Base-by-base conservation (phyloP, 2,888 invertebrate genomes). In the Melieria picta region DNA sequence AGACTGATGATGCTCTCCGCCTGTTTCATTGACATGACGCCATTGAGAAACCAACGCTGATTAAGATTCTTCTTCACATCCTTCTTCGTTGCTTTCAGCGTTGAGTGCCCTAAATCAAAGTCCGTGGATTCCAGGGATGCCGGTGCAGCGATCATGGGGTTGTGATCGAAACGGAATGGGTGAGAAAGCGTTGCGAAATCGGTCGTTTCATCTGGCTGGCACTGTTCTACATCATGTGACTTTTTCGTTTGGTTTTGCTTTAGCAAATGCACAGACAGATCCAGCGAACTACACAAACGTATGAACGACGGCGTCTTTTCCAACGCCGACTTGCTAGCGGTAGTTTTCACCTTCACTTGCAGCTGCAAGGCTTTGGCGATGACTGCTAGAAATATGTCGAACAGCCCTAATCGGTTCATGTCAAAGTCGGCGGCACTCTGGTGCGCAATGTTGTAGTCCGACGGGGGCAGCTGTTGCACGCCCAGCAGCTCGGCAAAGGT, bases 291-390 rank as follows among this genome's bases (percentile, higher is more conserved):
- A 66, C 83, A 85, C 4, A 87, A 79, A 4, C 85, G 79, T 16
- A 87, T 81, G 75, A 86, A 85, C 1, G 85, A 79, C 0, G 86
- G 84, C 5, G 84, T 89, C 83, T 91, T 91, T 61, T 91, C 91
- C 83, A 93, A 91, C 6, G 91, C 73, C 0, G 76, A 72, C 69
- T 82, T 83, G 6, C 76, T 78, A 4, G 76, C 76, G 4, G 79
- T 79, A 4, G 84, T 86, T 75, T 86, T 87, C 0, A 87, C 90
- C 87, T 97, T 97, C 30, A 97, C 93, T 87, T 98, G 97, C 3
- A 98, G 91, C 4, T 93, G 94, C 73, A 98, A 88, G 1, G 97
- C 92, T 87, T 98, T 98, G 50, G 96, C 95, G 74, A 98, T 93
- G 77, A 96, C 95, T 75, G 95, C 93, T 71, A 98, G 88, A 80